A percentile compares a stretch with the other conserved stretches of the same genome.
phyloP scores from a whole-genome alignment of 2,797 vertebrate species.

The Xenops minutus region DNA sequence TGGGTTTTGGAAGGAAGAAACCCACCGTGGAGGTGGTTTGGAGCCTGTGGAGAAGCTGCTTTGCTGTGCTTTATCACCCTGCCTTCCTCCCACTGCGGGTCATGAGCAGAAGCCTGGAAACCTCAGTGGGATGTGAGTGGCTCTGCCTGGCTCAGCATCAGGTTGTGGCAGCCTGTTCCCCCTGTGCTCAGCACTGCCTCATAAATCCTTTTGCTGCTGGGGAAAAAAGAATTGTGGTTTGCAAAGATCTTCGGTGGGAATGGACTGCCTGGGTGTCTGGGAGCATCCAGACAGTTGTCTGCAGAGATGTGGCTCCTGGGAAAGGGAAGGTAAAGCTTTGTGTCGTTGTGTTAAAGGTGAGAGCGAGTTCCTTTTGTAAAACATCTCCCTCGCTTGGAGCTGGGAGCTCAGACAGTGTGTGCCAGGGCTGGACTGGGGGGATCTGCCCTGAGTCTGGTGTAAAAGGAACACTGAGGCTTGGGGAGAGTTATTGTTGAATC shows the following conservation, averaged over 20 bases:
- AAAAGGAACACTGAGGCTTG: not conserved
- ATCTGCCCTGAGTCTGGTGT: not conserved
- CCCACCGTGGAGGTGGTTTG: not conserved
- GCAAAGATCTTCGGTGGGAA: not conserved
- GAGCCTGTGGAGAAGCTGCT: not conserved
- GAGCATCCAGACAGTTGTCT: not conserved
- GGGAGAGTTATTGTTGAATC: not conserved
- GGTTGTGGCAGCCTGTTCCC: not conserved
- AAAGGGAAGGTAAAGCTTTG: not conserved
- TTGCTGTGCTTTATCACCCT: not conserved
- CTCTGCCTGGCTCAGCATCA: not conserved
- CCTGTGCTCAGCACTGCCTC: not conserved
- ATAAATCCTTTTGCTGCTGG: not conserved
- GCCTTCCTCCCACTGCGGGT: not conserved
- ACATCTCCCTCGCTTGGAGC: not conserved
- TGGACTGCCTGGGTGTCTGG: not conserved
- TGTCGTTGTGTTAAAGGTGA: not conserved
- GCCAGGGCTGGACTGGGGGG: accelerated
- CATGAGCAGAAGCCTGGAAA: not conserved
- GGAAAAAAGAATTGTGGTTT: not conserved
- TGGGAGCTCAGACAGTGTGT: accelerated
- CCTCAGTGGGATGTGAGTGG: not conserved
- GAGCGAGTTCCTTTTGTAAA: not conserved
- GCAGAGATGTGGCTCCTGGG: not conserved
- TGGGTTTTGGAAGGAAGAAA: not conserved